Conservation (phyloP, 2,888 invertebrate species). For the Acanthacorydalis orientalis region DNA sequence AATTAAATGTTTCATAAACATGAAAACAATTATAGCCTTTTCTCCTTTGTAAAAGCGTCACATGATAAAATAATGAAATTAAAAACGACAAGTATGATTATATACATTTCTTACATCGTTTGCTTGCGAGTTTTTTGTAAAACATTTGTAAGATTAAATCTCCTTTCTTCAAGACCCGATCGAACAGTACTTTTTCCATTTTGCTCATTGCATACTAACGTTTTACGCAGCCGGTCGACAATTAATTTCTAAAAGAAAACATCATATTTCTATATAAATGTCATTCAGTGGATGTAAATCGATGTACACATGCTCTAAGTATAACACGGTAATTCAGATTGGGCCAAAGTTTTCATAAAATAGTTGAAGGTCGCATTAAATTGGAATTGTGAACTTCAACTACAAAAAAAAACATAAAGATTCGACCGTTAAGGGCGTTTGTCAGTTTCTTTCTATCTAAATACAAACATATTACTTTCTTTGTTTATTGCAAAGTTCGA, state of each 20-base stretch:
- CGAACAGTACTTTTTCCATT: slow-evolving; percentile 19
- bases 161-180: slow-evolving; percentile 21
- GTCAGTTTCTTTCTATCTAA: too few species aligned
- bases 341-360: too few species aligned
- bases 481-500: too few species aligned
- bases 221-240: slow-evolving; percentile 21
- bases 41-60: not conserved
- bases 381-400: too few species aligned
- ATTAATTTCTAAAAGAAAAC: slow-evolving; percentile 19
- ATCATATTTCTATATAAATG: too few species aligned
- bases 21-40: not conserved
- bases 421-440: too few species aligned
- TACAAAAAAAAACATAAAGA: too few species aligned
- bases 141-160: slow-evolving; percentile 20
- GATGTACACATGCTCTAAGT: too few species aligned
- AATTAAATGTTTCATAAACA: not conserved
- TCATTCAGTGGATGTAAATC: too few species aligned
- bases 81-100: not conserved
- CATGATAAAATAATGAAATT: not conserved
- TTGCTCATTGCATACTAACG: slow-evolving; percentile 21
- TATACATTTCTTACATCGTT: slow-evolving; percentile 7
- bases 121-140: slow-evolving; percentile 24
- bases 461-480: too few species aligned
- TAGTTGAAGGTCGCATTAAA: too few species aligned
- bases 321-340: too few species aligned